Evolutionary conservation across 2,113 vertebrate species (phyloP).

Genomic region (Oceanodroma tethys): DNA sequence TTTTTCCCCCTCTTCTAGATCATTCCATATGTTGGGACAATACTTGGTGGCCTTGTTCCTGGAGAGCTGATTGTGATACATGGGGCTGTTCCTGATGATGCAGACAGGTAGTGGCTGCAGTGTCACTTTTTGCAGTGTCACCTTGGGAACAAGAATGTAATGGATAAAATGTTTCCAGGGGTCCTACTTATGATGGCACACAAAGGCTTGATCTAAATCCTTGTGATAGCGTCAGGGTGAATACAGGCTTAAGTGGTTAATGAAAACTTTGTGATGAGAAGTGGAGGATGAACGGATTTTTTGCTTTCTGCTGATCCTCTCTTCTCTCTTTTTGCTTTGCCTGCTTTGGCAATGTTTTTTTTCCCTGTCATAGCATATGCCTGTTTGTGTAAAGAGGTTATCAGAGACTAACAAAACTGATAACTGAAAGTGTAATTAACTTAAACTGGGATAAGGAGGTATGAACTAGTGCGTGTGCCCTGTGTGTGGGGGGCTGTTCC

Average conservation of each 20-base stretch:
- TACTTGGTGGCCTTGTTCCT: slow-evolving; percentile 80
- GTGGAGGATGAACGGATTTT: background rate
- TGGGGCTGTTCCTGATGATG: slow-evolving; percentile 76
- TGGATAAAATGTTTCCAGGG: background rate
- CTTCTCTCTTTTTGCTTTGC: background rate
- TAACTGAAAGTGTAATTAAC: background rate
- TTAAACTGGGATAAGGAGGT: background rate
- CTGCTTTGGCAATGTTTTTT: background rate
- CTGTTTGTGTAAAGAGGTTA: background rate
- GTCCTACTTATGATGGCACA: background rate
- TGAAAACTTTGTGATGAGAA: background rate
- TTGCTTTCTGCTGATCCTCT: background rate
- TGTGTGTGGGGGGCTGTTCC: background rate
- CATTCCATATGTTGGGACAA: slow-evolving; percentile 83
- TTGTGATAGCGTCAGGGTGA: background rate
- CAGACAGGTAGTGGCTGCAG: slow-evolving; percentile 79
- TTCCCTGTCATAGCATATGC: background rate
- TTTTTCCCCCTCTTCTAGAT: slow-evolving; percentile 42
- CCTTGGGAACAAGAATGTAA: background rate
- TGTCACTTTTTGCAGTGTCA: background rate
- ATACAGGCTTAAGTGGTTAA: background rate
- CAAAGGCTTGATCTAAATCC: background rate
- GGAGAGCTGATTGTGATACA: slow-evolving; percentile 85
- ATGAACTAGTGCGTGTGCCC: background rate
- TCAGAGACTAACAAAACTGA: background rate